Evolutionary conservation across 2,888 invertebrate species (phyloP).

Genomic region (Polia nebulosa): DNA sequence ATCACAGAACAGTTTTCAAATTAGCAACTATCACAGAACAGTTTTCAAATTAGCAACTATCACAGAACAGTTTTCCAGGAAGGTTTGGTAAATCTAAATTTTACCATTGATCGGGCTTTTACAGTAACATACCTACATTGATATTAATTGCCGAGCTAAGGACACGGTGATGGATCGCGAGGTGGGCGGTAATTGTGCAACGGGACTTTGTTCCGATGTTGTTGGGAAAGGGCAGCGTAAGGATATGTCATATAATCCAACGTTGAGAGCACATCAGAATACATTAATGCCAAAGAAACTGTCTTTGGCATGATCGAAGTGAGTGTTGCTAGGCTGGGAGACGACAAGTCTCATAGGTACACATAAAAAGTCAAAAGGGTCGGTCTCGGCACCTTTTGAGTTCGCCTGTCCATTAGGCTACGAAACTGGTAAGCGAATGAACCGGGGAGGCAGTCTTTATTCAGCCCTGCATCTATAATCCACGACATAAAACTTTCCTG

Average conservation of each 20-base stretch:
- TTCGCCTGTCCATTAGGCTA: neutral
- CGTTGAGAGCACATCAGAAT: constrained; percentile 8
- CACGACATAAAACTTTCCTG: too few species aligned
- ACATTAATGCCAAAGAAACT: constrained; percentile 7
- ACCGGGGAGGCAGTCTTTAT: neutral
- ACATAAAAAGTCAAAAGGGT: neutral
- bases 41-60: too few species aligned
- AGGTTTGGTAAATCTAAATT: too few species aligned
- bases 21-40: too few species aligned
- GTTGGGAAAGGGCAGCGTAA: constrained; percentile 35
- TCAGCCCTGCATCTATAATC: neutral
- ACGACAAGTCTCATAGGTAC: constrained; percentile 15
- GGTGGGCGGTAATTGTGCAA: constrained; percentile 56
- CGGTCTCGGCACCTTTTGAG: neutral
- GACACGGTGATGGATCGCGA: constrained; percentile 57
- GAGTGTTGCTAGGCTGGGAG: neutral
- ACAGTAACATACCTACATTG: too few species aligned
- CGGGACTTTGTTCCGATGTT: constrained; percentile 50
- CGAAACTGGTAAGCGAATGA: too few species aligned
- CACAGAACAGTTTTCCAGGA: too few species aligned
- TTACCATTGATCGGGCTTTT: too few species aligned
- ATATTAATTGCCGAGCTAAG: constrained; percentile 59
- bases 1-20: too few species aligned
- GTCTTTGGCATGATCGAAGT: neutral
- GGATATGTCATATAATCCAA: constrained; percentile 1